These are phyloP conservation scores for Grammomys dolichurus DNA, from an alignment of 2,113 vertebrate species.

Conservation along the genomic window DNA sequence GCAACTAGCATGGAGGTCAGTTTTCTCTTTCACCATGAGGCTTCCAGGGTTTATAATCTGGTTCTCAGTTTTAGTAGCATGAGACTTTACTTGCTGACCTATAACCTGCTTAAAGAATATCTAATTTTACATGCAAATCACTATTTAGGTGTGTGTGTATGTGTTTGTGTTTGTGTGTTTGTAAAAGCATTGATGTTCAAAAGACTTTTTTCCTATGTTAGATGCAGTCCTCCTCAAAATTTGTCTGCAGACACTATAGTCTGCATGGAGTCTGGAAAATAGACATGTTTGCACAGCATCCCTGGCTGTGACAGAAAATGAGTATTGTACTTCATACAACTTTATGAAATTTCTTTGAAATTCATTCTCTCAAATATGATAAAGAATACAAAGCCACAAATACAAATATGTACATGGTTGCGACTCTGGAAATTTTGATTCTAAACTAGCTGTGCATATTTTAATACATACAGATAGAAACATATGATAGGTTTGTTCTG, in stretches of 20 bases:
- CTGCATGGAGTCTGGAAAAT: not conserved
- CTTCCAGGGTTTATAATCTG: not conserved
- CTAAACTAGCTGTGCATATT: not conserved
- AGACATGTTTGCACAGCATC: not conserved
- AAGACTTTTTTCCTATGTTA: not conserved
- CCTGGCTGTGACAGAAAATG: not conserved
- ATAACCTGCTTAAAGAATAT: not conserved
- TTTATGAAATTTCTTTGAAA: not conserved
- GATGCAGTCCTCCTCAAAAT: not conserved
- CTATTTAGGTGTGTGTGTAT: not conserved
- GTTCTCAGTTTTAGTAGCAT: too few relatives aligned
- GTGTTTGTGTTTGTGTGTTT: not conserved
- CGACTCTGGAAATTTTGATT: not conserved
- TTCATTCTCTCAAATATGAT: not conserved
- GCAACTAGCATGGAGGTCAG: not conserved
- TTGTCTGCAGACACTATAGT: not conserved
- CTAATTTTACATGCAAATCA: not conserved
- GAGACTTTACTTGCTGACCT: not conserved
- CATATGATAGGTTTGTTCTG: not conserved
- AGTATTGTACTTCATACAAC: not conserved
- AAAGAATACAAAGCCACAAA: not conserved
- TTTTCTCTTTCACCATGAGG: not conserved
- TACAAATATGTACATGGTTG: not conserved
- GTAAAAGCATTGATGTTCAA: not conserved
- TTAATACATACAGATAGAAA: not conserved